Evolutionary conservation across 2,888 invertebrate species (phyloP).

Genomic region (Ennomos erosarius): DNA sequence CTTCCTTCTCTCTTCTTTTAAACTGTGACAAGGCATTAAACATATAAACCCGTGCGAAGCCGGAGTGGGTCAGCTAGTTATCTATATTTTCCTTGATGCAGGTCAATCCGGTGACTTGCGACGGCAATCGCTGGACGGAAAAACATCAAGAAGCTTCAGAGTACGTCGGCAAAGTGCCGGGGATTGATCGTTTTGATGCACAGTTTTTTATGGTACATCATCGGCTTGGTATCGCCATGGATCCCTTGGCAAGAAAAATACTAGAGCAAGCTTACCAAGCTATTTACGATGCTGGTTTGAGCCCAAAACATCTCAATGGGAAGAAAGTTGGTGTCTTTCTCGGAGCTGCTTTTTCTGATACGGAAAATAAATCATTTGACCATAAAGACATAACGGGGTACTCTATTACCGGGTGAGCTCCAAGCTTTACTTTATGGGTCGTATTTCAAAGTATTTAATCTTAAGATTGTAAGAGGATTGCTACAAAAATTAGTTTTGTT

Average conservation of each 20-base stretch:
- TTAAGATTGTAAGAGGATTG: too few relatives aligned
- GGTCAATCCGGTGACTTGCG: constrained; percentile 86
- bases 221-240: constrained; percentile 79
- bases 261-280: constrained; percentile 90
- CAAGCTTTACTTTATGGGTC: too few relatives aligned
- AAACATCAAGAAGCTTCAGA: constrained; percentile 78
- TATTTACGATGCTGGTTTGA: constrained; percentile 88
- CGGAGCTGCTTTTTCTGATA: constrained; percentile 84
- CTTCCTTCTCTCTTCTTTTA: too few relatives aligned
- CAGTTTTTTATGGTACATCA: constrained; percentile 89
- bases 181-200: constrained; percentile 87
- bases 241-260: constrained; percentile 86
- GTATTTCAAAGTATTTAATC: too few relatives aligned
- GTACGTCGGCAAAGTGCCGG: constrained; percentile 86
- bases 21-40: too few relatives aligned
- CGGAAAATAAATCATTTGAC: constrained; percentile 69
- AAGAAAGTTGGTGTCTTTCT: constrained; percentile 79
- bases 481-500: background rate
- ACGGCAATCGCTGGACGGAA: constrained; percentile 70
- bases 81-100: background rate
- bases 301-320: constrained; percentile 84
- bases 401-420: constrained; percentile 60
- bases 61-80: too few relatives aligned
- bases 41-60: too few relatives aligned
- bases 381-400: constrained; percentile 42